Percentiles rank a stretch among this genome's conserved stretches.
These are phyloP conservation scores for Orchesella flavescens DNA, from an alignment of 2,888 invertebrate genomes.

Conservation along the genomic window DNA sequence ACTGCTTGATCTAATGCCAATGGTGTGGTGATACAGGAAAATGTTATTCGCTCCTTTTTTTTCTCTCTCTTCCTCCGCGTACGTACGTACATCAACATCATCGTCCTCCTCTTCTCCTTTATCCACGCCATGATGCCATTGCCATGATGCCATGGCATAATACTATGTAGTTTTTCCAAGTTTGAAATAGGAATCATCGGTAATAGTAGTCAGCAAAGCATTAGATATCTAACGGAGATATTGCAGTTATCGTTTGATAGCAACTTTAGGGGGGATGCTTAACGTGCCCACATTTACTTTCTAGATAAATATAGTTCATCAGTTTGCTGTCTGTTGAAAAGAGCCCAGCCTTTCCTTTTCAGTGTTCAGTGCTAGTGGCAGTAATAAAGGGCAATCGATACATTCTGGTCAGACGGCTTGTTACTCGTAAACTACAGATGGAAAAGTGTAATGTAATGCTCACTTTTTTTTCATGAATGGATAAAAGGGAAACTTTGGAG, in stretches of 20 bases:
- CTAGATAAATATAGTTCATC: conserved; percentile 48
- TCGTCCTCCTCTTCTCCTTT: background rate
- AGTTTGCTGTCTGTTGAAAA: conserved; percentile 51
- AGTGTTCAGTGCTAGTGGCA: too few species aligned
- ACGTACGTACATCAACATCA: background rate
- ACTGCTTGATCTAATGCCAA: conserved; percentile 58
- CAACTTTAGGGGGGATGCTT: conserved; percentile 32
- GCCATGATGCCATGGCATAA: too few species aligned
- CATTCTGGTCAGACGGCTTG: too few species aligned
- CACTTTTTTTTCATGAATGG: too few species aligned
- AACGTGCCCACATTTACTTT: conserved; percentile 31
- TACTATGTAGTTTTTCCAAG: background rate
- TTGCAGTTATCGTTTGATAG: conserved; percentile 51
- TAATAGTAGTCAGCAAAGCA: background rate
- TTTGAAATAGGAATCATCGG: background rate
- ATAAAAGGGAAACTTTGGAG: too few species aligned
- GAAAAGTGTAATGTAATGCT: too few species aligned
- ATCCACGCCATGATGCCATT: background rate
- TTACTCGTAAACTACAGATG: too few species aligned
- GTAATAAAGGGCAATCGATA: too few species aligned
- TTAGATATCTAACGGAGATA: conserved; percentile 37
- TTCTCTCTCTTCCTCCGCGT: background rate
- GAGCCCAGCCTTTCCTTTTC: background rate
- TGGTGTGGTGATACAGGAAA: conserved; percentile 44
- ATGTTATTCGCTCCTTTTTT: conserved; percentile 38